Base-by-base conservation (phyloP, 2,113 vertebrate species). In the Corythornis cristatus region DNA sequence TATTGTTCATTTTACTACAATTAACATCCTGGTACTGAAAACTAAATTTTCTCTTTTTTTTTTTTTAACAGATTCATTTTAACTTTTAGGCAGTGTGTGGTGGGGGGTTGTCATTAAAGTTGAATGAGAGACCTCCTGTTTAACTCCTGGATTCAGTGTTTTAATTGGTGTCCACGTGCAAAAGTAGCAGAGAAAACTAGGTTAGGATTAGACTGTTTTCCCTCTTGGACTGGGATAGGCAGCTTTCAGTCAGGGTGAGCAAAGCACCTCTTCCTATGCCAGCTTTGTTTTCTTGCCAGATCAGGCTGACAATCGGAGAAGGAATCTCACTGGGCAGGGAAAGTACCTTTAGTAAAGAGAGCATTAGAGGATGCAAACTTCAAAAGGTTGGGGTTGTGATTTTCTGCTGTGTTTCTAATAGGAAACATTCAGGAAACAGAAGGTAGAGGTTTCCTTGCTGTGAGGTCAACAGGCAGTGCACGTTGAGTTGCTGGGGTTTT, bases 1-100 rank as follows among this genome's bases (percentile, higher is more conserved):
- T 92, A 98, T 98, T 98, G 98, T 98, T 98, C 95, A 89, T 96
- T 97, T 97, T 97, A 97, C 95, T 94, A 97, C 97, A 98, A 98
- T 98, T 98, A 98, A 98, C 96, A 97, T 28, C 80, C 93, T 96
- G 92, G 88, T 97, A 91, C 82, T 96, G 93, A 97, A 97, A 98
- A 95, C n/a, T 56, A 86, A 86, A 12, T 67, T 93, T 94, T 92
- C 93, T 62, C 33, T 58, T 54, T 62, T 66, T 78, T 86, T 64
- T 72, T 79, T 87, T 96, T 45, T 9, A 5, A 92, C 84, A 95
- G 74, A 93, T 96, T 68, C 88, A 86, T 95, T 93, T 95, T 94
- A 92, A 95, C 94, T 97, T 97, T 92, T 93, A 96, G 95, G 93
- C 83, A 91, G 79, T 96, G 74, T 92, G 86, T 97, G 86, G 96